Evolutionary conservation across 2,113 vertebrate species (phyloP), one percentile per base, ranked within the genome.

Genomic region (Thunnus maccoyii): DNA sequence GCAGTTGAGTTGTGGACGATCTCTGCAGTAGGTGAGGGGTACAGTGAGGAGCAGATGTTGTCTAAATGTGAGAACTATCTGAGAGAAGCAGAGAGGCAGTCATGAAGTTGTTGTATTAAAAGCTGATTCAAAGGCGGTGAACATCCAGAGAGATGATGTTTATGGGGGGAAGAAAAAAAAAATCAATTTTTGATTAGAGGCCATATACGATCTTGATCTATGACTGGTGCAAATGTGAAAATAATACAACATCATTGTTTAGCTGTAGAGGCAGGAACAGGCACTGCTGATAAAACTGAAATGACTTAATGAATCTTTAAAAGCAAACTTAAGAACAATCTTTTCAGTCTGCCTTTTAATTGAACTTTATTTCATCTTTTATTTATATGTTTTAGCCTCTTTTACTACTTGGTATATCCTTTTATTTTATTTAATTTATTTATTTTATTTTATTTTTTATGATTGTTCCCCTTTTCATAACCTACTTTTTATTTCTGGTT

Each of bases 161-260:
- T 30, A 16, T 13, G 63, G 22, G 3, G 7, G 32, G 32, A 4
- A 8, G 32, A 8, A 3, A 1, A 14, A 17, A 18, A 7, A 61
- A 73, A 78, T 67, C n/a, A n/a, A 64, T 66, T 16, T 78, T 61
- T 82, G 78, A 69, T 61, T 55, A 54, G 61, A 75, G 57, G 27
- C 48, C 41, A 8, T 48, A 13, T 51, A 30, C 63, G 67, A 76
- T 67, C 56, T 72, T 76, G 72, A 87, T 84, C 66, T 76, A 82
- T 62, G 80, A 75, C 52, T 5, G 16, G 20, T 16, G n/a, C 15
- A 69, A 78, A 78, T 72, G 80, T 64, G 70, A 65, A 74, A 67
- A 77, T 48, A 82, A 78, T 69, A 76, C 44, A 5, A 16, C 60
- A 63, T 52, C 27, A 47, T 44, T 55, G 60, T 71, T 67, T 67